Evolutionary conservation across 2,113 vertebrate genomes (phyloP), one percentile per base, ranked within the genome.

Genomic region (Hystrix cristata): DNA sequence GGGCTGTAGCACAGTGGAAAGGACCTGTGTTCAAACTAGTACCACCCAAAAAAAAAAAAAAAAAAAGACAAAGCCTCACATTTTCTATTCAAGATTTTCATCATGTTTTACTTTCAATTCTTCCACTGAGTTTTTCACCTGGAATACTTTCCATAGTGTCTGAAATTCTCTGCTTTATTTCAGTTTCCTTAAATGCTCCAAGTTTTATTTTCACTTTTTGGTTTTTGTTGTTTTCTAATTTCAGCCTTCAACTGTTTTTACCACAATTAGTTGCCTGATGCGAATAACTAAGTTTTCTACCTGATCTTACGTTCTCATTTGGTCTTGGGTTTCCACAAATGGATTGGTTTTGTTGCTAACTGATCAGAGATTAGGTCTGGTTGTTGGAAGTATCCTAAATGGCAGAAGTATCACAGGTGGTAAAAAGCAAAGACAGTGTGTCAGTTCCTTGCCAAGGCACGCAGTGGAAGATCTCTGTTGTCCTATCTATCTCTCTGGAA

Each of bases 161-260:
- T 62, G 15, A 93, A 96, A 91, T 67, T 69, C 18, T 78, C 91
- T 84, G 87, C 74, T 86, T 65, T 80, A 91, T 91, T 92, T 86
- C 43, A 79, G 53, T 86, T 89, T 87, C 78, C 83, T 82, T 71
- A 89, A 78, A 10, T 91, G 76, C 1, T 87, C 8, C 67, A 38
- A 38, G 21, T 71, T 71, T 38, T 69, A n/a, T n/a, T n/a, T n/a
- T n/a, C 21, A 74, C 57, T 5, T n/a, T n/a, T 87, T 7, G 43
- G 0, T 21, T 12, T 67, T 87, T 38, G 10, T 64, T 84, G 16
- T 67, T 78, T 27, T 29, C 7, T 21, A 89, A 87, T 80, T 51
- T 92, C 5, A 53, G 21, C 43, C 62, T 92, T 82, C 79, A 92
- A 67, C 83, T 90, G 38, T 91, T 93, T 96, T 87, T 87, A 25